Evolutionary conservation across 2,797 vertebrate species (phyloP), one percentile per base, ranked within the genome.

Genomic region (Allobates femoralis): DNA sequence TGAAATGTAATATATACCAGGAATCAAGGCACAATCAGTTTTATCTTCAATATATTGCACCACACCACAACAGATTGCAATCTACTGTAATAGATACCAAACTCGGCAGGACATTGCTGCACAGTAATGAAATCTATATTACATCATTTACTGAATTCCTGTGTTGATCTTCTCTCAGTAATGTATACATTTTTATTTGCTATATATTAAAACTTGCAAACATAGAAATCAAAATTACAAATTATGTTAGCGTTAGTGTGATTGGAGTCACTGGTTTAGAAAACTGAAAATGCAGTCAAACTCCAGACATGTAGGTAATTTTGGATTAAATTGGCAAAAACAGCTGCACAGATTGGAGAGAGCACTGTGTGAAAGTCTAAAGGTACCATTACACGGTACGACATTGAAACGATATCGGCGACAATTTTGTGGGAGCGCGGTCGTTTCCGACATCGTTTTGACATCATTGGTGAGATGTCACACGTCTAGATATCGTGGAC

Each of bases 41-140:
- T 51, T 3, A 23, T 15, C 56, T 50, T 77, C 50, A 41, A 41
- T 53, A 69, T 34, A 41, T 41, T 80, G 78, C 53, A 71, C 64
- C 58, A 81, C 50, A 58, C 21, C 21, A 50, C 37, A 80, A 81
- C 41, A 77, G 28, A 82, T 82, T 77, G 69, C 30, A 51, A 82
- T 82, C 78, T 76, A 21, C 26, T 28, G 8, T 55, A 83, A 73
- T 79, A 60, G 80, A 87, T 74, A 76, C 56, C 28, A 67, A 82
- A 83, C 64, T 77, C 50, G 64, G n/a, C 53, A 50, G 37, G 81
- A 84, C 67, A 41, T 87, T 83, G 64, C 67, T 73, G 28, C 34
- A 50, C 23, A n/a, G 75, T 51, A 74, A 46, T 53, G 55, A 62
- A 14, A 73, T 71, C 32, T 28, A 60, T 23, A 46, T 62, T 60